phyloP scores from a whole-genome alignment of 1,140 invertebrate genomes.

The Drosophila quadrilineata region DNA sequence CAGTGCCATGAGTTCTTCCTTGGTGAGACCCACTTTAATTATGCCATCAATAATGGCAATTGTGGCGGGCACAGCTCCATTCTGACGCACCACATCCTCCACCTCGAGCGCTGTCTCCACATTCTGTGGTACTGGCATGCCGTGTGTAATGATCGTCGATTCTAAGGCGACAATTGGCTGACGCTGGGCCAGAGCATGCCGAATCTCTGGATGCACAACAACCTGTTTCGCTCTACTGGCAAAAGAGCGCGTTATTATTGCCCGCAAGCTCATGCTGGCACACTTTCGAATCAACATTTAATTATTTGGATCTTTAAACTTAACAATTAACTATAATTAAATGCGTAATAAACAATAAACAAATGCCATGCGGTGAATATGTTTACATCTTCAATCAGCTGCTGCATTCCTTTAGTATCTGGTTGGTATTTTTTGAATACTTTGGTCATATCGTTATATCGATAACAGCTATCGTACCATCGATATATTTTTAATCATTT shows the following conservation, averaged over 20 bases:
- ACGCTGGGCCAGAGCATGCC: slow-evolving; percentile 43
- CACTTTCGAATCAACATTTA: slow-evolving; percentile 15
- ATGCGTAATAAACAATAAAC: no score
- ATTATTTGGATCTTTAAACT: not conserved
- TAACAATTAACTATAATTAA: not conserved
- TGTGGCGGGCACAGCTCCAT: slow-evolving; percentile 96
- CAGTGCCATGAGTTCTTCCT: slow-evolving; percentile 85
- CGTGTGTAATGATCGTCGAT: slow-evolving; percentile 98
- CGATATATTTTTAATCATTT: slow-evolving; percentile 4
- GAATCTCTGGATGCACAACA: slow-evolving; percentile 61
- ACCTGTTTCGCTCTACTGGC: slow-evolving; percentile 31
- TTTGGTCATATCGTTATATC: slow-evolving; percentile 21
- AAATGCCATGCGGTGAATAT: slow-evolving; percentile 10
- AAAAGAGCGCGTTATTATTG: not conserved
- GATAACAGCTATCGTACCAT: slow-evolving; percentile 4
- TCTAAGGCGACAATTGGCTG: slow-evolving; percentile 93
- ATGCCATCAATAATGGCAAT: slow-evolving; percentile 93
- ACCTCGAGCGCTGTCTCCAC: slow-evolving; percentile 91
- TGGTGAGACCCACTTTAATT: slow-evolving; percentile 90
- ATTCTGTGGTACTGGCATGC: slow-evolving; percentile 97
- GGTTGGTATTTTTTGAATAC: not conserved
- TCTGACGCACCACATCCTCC: slow-evolving; percentile 88
- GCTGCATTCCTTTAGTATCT: not conserved
- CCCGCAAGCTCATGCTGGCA: not conserved
- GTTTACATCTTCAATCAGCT: slow-evolving; percentile 11